Conservation (phyloP, 2,888 invertebrate species). For the Lasioglossum morio region DNA sequence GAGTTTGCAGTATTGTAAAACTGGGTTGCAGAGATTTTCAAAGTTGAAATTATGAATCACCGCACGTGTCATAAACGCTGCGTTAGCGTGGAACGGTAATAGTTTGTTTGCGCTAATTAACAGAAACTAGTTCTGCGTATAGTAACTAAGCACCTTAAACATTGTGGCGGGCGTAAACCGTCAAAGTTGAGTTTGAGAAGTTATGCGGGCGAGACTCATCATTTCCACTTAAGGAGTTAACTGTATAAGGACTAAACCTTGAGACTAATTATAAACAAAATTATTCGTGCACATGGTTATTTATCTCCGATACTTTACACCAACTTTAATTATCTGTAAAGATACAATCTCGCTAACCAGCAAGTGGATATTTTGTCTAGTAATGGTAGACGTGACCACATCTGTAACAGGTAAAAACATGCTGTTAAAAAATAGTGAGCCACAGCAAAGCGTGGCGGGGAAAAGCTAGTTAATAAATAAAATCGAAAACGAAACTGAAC, state of each 20-base stretch:
- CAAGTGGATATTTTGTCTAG: neutral
- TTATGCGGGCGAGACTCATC: neutral
- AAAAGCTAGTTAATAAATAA: too few species aligned
- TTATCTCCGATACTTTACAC: neutral
- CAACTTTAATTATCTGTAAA: neutral
- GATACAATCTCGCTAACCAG: neutral
- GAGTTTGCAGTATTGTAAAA: neutral
- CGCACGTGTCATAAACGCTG: neutral
- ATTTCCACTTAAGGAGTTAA: slow-evolving; percentile 12
- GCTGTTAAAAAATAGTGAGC: too few species aligned
- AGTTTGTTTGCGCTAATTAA: slow-evolving; percentile 4
- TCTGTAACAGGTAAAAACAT: too few species aligned
- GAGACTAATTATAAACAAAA: slow-evolving; percentile 2
- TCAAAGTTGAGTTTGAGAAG: slow-evolving; percentile 9
- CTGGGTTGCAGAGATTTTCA: neutral
- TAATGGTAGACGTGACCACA: neutral
- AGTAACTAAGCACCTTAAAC: neutral
- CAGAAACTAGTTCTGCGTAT: neutral
- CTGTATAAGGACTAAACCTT: neutral
- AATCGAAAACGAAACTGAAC: too few species aligned
- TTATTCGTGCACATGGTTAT: neutral
- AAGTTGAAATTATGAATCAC: neutral
- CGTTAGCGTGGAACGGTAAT: neutral
- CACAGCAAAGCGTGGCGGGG: too few species aligned
- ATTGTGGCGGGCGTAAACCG: neutral